These are phyloP conservation scores for Apocheima hispidaria DNA, from an alignment of 2,888 invertebrate species.

Conservation along the genomic window DNA sequence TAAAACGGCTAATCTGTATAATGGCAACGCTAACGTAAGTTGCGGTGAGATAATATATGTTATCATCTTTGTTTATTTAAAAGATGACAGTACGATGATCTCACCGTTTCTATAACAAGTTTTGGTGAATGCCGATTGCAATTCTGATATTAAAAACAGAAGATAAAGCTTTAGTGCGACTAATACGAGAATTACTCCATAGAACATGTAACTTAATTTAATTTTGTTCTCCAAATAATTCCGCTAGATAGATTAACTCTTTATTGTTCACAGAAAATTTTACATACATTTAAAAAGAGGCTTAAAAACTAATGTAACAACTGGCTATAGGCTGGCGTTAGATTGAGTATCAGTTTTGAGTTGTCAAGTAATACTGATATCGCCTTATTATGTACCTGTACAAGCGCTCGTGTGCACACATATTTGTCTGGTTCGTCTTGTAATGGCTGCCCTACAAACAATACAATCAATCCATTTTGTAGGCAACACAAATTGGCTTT, in stretches of 20 bases:
- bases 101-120: conserved; percentile 32
- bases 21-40: background rate
- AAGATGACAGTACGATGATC: conserved; percentile 38
- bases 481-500: too few species aligned
- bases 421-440: conserved; percentile 3
- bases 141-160: background rate
- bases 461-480: conserved; percentile 34
- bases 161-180: background rate
- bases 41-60: conserved; percentile 15
- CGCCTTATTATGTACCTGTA: background rate
- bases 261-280: too few species aligned
- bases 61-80: conserved; percentile 35
- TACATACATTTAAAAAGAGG: too few species aligned
- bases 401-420: background rate
- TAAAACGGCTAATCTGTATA: background rate
- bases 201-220: too few species aligned
- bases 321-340: too few species aligned
- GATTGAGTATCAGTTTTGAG: background rate
- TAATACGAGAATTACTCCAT: background rate
- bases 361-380: background rate
- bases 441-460: conserved; percentile 17
- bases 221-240: too few species aligned
- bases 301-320: too few species aligned
- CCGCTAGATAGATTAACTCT: too few species aligned
- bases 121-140: conserved; percentile 12